Conservation (phyloP, 30 jellyfish, hydroid and myxozoan genomes). For the Pseudorhiza aurosa region DNA sequence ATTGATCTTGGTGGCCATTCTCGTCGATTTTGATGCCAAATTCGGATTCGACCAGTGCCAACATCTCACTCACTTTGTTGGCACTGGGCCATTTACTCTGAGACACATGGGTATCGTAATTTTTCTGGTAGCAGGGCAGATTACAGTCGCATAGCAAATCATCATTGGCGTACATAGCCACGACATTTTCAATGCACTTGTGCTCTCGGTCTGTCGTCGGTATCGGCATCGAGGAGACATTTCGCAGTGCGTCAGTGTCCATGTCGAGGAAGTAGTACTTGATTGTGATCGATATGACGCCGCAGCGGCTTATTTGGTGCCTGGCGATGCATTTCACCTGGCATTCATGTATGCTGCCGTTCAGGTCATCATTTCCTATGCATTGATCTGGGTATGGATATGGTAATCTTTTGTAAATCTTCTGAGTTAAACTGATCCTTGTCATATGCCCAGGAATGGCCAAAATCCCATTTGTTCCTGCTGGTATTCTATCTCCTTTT, state of each 20-base stretch:
- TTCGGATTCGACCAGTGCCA: not conserved
- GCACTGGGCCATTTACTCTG: slow-evolving; percentile 35
- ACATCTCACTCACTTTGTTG: not conserved
- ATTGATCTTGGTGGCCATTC: not conserved
- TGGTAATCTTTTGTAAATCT: slow-evolving; percentile 1
- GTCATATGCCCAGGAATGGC: slow-evolving; percentile 28
- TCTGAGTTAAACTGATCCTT: slow-evolving; percentile 8
- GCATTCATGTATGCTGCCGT: slow-evolving; percentile 6
- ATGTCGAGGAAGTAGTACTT: not conserved
- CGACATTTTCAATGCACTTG: not conserved
- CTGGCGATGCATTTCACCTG: slow-evolving; percentile 19
- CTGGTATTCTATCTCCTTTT: not conserved
- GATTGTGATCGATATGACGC: not conserved
- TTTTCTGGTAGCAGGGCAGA: slow-evolving; percentile 21
- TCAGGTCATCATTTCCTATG: not conserved
- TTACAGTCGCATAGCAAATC: slow-evolving; percentile 3
- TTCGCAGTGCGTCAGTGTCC: not conserved
- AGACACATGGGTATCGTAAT: slow-evolving; percentile 1
- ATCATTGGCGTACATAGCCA: not conserved
- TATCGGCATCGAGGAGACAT: not conserved
- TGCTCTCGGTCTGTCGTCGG: slow-evolving; percentile 1
- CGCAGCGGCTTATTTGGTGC: slow-evolving; percentile 2
- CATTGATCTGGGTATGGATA: slow-evolving; percentile 31
- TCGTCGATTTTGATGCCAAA: not conserved
- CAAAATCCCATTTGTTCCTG: slow-evolving; percentile 1